Evolutionary conservation across 2,797 vertebrate species (phyloP).

Genomic region (Cirrhinus molitorella): DNA sequence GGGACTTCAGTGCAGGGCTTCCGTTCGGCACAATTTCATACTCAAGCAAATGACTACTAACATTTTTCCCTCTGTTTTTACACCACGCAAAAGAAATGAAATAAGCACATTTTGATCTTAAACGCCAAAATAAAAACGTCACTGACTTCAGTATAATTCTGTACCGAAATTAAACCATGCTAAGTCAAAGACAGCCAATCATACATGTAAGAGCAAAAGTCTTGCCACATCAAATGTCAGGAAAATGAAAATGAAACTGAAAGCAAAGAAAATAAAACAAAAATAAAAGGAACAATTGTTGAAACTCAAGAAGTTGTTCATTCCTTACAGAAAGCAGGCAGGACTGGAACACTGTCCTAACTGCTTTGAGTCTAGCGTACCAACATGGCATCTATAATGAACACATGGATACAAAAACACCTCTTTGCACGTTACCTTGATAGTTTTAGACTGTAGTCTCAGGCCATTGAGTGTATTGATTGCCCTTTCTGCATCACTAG

Average conservation of each 20-base stretch:
- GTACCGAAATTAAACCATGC: constrained; percentile 67
- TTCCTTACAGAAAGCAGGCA: constrained; percentile 60
- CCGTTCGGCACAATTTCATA: constrained; percentile 67
- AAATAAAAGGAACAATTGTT: constrained; percentile 56
- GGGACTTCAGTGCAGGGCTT: constrained; percentile 61
- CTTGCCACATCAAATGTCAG: constrained; percentile 39
- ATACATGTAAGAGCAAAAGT: constrained; percentile 41
- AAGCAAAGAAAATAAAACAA: constrained; percentile 8
- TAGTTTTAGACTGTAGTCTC: constrained; percentile 99
- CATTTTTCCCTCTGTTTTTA: background rate
- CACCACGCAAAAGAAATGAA: constrained; percentile 1
- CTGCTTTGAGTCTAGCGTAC: constrained; percentile 68
- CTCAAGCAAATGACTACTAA: constrained; percentile 55
- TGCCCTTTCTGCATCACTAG: constrained; percentile 98
- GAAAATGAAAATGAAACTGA: constrained; percentile 23
- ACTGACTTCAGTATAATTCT: constrained; percentile 73
- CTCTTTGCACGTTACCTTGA: constrained; percentile 90
- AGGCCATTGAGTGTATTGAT: constrained; percentile 99
- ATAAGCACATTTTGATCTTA: constrained; percentile 35
- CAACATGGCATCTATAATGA: constrained; percentile 76
- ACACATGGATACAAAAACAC: constrained; percentile 73
- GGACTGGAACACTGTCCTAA: constrained; percentile 70
- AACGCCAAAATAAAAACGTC: constrained; percentile 36
- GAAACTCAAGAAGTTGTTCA: constrained; percentile 23
- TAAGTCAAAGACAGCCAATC: constrained; percentile 51